These are phyloP conservation scores for Ceratoteleas bidentatus DNA, from an alignment of 1,140 invertebrate species.

Conservation along the genomic window DNA sequence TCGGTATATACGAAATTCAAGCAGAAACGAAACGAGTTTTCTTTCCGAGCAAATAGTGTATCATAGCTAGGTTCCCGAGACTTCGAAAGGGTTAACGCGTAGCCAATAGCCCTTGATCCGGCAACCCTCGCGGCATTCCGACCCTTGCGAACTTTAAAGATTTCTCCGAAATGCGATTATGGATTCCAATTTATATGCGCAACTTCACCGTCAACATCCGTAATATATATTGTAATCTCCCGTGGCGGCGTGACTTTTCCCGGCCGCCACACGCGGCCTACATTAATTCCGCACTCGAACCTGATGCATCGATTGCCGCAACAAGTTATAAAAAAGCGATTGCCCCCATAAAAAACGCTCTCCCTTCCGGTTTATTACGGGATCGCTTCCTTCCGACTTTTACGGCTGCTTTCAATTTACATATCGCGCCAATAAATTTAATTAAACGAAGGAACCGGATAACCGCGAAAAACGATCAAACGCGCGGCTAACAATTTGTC, in stretches of 20 bases:
- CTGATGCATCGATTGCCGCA: background rate
- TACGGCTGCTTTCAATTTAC: too few relatives aligned
- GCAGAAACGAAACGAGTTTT: background rate
- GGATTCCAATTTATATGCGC: slow-evolving; percentile 13
- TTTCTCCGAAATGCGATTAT: slow-evolving; percentile 17
- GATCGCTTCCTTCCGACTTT: too few relatives aligned
- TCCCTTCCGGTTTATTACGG: too few relatives aligned
- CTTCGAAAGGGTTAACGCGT: slow-evolving; percentile 23
- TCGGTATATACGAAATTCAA: too few relatives aligned
- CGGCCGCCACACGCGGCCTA: too few relatives aligned
- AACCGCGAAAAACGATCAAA: background rate
- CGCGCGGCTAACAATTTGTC: slow-evolving; percentile 11
- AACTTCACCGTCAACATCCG: background rate
- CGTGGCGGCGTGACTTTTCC: too few relatives aligned
- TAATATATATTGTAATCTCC: slow-evolving; percentile 6
- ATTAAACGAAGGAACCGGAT: background rate
- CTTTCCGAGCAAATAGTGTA: background rate
- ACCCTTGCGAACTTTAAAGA: slow-evolving; percentile 25
- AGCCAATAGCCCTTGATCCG: slow-evolving; percentile 29
- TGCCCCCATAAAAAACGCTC: too few relatives aligned
- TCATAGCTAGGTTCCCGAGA: slow-evolving; percentile 13
- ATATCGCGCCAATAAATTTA: background rate
- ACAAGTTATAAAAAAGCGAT: background rate
- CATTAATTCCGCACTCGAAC: background rate
- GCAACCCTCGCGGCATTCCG: slow-evolving; percentile 17